phyloP scores from a whole-genome alignment of 2,797 vertebrate genomes.

The Adelosebastes latens region DNA sequence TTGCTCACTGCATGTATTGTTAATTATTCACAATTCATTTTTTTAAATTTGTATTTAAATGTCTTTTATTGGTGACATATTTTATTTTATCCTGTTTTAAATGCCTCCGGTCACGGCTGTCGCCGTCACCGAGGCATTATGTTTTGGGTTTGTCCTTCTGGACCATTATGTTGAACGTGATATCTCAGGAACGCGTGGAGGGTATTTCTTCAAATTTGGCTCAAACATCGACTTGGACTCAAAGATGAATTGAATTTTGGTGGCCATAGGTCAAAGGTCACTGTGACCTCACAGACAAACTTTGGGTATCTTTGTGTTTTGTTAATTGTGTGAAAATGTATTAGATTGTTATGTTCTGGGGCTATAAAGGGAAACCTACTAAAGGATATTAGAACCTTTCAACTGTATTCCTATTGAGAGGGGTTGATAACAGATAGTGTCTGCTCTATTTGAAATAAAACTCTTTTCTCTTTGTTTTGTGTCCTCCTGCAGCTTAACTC shows the following conservation, averaged over 20 bases:
- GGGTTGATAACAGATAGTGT: neutral
- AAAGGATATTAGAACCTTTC: neutral
- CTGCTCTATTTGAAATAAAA: slow-evolving; percentile 6
- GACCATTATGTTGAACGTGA: no score
- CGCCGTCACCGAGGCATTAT: no score
- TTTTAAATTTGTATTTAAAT: neutral
- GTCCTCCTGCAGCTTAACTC: neutral
- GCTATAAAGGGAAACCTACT: neutral
- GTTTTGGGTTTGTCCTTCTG: no score
- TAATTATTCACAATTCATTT: neutral
- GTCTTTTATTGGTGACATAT: neutral
- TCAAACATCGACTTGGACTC: no score
- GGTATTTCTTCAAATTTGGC: no score
- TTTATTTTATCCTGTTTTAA: no score
- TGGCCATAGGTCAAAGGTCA: no score
- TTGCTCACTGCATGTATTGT: neutral
- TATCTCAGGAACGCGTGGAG: no score
- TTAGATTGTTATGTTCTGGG: neutral
- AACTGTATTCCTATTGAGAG: neutral
- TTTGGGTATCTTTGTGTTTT: neutral
- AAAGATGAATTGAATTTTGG: no score
- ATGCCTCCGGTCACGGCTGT: no score
- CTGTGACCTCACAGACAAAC: neutral
- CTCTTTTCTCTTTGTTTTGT: neutral
- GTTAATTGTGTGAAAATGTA: neutral